phyloP scores from a whole-genome alignment of 2,888 invertebrate genomes.

The Noctua comes region DNA sequence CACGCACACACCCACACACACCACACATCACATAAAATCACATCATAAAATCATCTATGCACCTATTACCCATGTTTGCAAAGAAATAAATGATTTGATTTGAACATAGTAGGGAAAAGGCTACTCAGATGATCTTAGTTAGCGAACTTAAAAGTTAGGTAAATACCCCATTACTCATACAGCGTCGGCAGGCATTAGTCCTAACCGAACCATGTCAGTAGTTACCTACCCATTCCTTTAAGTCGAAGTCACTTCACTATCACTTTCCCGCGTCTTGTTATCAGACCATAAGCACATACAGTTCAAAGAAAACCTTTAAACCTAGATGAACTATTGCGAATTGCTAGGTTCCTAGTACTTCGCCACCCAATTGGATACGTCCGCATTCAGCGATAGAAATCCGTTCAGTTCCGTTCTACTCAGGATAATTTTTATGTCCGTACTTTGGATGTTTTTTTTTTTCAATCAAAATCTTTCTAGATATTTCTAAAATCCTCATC shows the following conservation, averaged over 20 bases:
- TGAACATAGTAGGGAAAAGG: no score
- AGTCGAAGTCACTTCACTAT: background rate
- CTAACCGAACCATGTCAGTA: conserved; percentile 42
- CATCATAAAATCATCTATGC: no score
- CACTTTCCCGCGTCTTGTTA: conserved; percentile 51
- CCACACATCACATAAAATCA: no score
- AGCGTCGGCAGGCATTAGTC: background rate
- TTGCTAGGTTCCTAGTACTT: conserved; percentile 29
- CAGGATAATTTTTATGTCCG: background rate
- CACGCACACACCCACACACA: no score
- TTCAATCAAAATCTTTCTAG: background rate
- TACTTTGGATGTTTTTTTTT: background rate
- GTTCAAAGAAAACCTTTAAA: conserved; percentile 62
- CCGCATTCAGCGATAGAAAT: conserved; percentile 10
- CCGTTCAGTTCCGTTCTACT: background rate
- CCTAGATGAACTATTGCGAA: conserved; percentile 47
- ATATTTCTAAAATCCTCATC: background rate
- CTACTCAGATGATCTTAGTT: background rate
- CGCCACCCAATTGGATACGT: conserved; percentile 6
- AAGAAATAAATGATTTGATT: no score
- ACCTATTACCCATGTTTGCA: no score
- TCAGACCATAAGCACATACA: conserved; percentile 23
- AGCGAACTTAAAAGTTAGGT: background rate
- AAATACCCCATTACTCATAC: background rate
- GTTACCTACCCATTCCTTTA: conserved; percentile 5